Evolutionary conservation across 2,797 vertebrate genomes (phyloP).

Genomic region (Scyliorhinus canicula): DNA sequence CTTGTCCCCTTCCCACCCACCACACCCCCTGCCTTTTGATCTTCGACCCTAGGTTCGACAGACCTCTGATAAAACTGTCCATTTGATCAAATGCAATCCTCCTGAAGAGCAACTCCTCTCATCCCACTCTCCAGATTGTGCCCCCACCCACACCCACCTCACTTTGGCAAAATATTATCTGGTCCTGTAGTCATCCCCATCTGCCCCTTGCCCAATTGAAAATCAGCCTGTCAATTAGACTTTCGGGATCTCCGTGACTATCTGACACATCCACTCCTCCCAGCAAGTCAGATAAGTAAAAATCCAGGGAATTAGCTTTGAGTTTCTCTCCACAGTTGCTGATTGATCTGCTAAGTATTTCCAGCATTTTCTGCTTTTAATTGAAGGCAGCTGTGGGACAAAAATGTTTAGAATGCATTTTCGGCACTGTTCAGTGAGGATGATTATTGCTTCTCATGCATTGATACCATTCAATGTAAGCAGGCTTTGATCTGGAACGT

Average conservation of each 20-base stretch:
- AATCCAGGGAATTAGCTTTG: too few relatives aligned
- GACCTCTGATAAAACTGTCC: not conserved
- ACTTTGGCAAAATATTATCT: not conserved
- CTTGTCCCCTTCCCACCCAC: too few relatives aligned
- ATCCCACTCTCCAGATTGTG: not conserved
- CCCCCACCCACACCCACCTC: too few relatives aligned
- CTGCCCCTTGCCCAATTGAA: not conserved
- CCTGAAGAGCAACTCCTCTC: not conserved
- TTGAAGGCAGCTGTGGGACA: not conserved
- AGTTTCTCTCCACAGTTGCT: too few relatives aligned
- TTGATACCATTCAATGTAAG: not conserved
- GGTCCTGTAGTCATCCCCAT: not conserved
- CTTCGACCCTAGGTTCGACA: too few relatives aligned
- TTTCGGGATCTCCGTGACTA: not conserved
- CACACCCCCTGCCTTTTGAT: too few relatives aligned
- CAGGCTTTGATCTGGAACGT: not conserved
- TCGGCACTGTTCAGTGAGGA: not conserved
- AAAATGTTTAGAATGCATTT: not conserved
- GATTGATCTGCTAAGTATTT: too few relatives aligned
- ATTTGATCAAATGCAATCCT: not conserved
- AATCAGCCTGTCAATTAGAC: not conserved
- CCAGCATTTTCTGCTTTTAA: not conserved
- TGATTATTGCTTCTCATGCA: not conserved
- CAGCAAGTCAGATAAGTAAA: too few relatives aligned
- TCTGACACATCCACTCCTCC: too few relatives aligned